Evolutionary conservation across 2,888 invertebrate genomes (phyloP).

Genomic region (Drosophila birchii): DNA sequence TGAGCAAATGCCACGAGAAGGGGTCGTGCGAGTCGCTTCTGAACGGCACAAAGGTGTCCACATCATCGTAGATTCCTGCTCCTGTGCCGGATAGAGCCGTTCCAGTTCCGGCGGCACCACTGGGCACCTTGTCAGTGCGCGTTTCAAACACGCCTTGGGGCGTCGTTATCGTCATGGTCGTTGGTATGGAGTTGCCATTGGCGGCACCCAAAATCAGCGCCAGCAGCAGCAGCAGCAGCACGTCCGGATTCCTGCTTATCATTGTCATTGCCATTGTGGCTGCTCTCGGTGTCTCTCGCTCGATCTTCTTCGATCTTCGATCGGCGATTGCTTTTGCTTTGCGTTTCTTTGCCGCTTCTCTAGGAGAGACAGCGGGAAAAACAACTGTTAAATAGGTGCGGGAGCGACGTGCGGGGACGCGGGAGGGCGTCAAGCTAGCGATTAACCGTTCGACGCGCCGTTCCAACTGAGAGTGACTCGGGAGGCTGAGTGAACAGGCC

Average conservation of each 20-base stretch:
- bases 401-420: neutral
- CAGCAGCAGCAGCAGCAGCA: constrained; percentile 45
- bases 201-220: constrained; percentile 12
- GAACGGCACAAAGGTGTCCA: constrained; percentile 82
- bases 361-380: constrained; percentile 30
- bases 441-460: constrained; percentile 65
- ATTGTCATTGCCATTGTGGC: constrained; percentile 27
- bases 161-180: constrained; percentile 61
- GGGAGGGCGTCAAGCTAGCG: constrained; percentile 19
- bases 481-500: constrained; percentile 50
- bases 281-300: constrained; percentile 1
- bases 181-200: constrained; percentile 58
- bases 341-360: constrained; percentile 13
- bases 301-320: constrained; percentile 29
- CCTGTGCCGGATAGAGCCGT: constrained; percentile 18
- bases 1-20: constrained; percentile 89
- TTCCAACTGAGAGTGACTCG: constrained; percentile 70
- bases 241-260: constrained; percentile 35
- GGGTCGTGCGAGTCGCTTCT: constrained; percentile 85
- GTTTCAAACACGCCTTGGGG: constrained; percentile 72
- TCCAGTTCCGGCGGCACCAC: constrained; percentile 6
- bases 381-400: constrained; percentile 46
- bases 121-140: constrained; percentile 58
- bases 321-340: constrained; percentile 21
- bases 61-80: constrained; percentile 56